These are phyloP conservation scores for Vultur gryphus DNA, from an alignment of 2,797 vertebrate species.

Conservation along the genomic window DNA sequence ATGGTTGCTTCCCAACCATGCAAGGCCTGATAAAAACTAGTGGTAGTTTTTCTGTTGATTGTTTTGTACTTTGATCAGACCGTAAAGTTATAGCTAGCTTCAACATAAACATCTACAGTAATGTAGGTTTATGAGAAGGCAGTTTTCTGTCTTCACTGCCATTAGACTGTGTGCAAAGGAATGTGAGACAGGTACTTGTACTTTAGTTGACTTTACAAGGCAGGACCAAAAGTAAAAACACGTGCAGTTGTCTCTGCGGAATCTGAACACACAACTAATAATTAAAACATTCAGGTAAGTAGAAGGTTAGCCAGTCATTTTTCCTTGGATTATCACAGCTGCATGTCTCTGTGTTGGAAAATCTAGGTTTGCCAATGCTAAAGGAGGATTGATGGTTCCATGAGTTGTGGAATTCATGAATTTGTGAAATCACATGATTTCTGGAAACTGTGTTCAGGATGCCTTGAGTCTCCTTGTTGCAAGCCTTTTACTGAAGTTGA, in stretches of 20 bases:
- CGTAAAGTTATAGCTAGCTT: not conserved
- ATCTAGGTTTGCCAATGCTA: not conserved
- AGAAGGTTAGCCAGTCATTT: not conserved
- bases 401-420: not conserved
- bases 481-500: not conserved
- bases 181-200: not conserved
- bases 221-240: not conserved
- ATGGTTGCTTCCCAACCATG: not conserved
- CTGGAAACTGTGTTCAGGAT: not conserved
- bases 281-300: not conserved
- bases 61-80: not conserved
- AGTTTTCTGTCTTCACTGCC: not conserved
- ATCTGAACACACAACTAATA: not conserved
- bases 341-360: not conserved
- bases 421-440: not conserved
- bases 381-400: not conserved
- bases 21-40: not conserved
- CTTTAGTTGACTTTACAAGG: not conserved
- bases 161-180: not conserved
- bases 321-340: not conserved
- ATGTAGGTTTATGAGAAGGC: not conserved
- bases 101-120: not conserved
- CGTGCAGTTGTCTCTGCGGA: not conserved
- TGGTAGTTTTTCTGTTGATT: not conserved
- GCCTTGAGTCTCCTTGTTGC: not conserved